Evolutionary conservation across 2,888 invertebrate genomes (phyloP).

Genomic region (Bursaphelenchus okinawaensis): DNA sequence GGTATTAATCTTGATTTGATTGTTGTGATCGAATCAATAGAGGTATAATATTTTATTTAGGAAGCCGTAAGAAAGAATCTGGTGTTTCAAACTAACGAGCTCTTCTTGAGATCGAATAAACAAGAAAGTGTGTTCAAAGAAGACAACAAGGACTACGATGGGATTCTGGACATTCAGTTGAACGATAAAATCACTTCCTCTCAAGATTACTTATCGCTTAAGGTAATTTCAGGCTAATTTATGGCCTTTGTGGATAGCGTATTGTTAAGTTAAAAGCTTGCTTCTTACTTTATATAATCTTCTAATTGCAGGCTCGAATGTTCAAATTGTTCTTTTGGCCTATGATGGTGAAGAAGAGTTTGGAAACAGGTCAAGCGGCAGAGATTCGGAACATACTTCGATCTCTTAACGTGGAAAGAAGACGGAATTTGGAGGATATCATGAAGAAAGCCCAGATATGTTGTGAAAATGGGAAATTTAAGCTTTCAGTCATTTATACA

Average conservation of each 20-base stretch:
- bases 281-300: not conserved
- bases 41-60: not conserved
- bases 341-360: constrained; percentile 21
- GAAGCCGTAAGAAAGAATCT: not conserved
- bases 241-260: no score
- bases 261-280: no score
- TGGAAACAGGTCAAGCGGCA: not conserved
- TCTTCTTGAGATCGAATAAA: not conserved
- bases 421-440: not conserved
- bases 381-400: not conserved
- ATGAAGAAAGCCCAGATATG: no score
- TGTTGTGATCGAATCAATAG: no score
- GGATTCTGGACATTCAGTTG: not conserved
- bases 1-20: no score
- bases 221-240: not conserved
- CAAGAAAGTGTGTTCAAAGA: no score
- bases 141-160: no score
- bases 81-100: not conserved
- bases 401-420: not conserved
- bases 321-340: constrained; percentile 25
- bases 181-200: not conserved
- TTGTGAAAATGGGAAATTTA: no score
- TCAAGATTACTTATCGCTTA: not conserved
- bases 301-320: constrained; percentile 22
- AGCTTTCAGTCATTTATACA: no score